phyloP scores from a whole-genome alignment of 2,888 invertebrate species.

The Incurvaria masculella region DNA sequence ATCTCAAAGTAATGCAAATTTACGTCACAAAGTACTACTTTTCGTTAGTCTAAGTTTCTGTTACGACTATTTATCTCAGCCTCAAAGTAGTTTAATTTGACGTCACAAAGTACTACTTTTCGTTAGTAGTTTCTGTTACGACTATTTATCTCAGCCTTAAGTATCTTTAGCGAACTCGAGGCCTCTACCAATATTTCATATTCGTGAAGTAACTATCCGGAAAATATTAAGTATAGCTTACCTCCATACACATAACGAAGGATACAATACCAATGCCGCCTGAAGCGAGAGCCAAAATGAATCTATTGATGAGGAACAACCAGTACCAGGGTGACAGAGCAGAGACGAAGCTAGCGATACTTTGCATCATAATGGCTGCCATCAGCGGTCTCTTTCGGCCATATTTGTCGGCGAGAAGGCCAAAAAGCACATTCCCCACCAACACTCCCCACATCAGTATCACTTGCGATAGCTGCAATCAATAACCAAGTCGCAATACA shows the following conservation, averaged over 20 bases:
- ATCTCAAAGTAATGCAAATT: too few species aligned
- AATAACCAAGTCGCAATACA: not conserved
- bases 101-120: too few species aligned
- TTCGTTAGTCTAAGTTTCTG: too few species aligned
- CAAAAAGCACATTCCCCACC: conserved; percentile 58
- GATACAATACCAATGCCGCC: conserved; percentile 64
- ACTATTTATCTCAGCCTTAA: too few species aligned
- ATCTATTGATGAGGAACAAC: conserved; percentile 52
- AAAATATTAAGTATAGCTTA: too few species aligned
- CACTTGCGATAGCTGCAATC: conserved; percentile 52
- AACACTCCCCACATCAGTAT: conserved; percentile 63
- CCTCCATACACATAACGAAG: conserved; percentile 64
- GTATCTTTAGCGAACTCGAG: too few species aligned
- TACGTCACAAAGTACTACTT: too few species aligned
- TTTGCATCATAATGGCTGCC: conserved; percentile 52
- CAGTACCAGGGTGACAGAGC: conserved; percentile 52
- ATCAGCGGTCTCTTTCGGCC: conserved; percentile 60
- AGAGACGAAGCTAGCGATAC: conserved; percentile 47
- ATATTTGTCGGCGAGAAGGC: conserved; percentile 57
- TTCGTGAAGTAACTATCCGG: too few species aligned
- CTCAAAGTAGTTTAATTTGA: too few species aligned
- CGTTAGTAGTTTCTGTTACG: too few species aligned
- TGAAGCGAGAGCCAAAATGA: conserved; percentile 56
- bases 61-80: too few species aligned
- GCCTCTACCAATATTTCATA: too few species aligned